Evolutionary conservation across 2,797 vertebrate genomes (phyloP).

Genomic region (Falco naumanni): DNA sequence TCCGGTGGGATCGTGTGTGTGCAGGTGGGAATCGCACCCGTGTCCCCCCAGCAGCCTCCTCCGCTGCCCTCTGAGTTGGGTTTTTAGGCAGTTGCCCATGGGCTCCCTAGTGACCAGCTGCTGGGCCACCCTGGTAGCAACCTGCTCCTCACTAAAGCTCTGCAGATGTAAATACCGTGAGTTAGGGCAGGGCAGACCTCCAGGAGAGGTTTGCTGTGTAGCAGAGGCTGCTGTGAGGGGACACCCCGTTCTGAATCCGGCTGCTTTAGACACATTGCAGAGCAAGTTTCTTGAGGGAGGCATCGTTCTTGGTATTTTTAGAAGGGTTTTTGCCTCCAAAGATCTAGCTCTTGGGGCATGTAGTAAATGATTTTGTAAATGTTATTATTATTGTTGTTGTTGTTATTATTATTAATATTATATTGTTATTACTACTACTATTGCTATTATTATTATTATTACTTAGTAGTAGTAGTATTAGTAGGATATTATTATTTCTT

Average conservation of each 20-base stretch:
- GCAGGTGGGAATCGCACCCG: background rate
- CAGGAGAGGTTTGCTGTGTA: background rate
- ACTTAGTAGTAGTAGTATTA: too few species aligned
- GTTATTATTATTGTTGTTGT: too few species aligned
- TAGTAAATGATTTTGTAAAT: background rate
- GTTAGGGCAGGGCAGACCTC: background rate
- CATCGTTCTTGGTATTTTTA: background rate
- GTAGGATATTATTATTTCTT: background rate
- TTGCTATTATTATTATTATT: too few species aligned
- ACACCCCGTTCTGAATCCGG: background rate
- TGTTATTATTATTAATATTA: too few species aligned
- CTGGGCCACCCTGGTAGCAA: background rate
- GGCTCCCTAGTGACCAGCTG: background rate
- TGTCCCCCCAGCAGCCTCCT: background rate
- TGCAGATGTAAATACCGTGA: background rate
- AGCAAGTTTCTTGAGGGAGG: background rate
- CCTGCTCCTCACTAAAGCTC: background rate
- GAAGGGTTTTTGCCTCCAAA: background rate
- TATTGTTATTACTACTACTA: too few species aligned
- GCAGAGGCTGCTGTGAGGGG: background rate
- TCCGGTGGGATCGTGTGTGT: accelerated
- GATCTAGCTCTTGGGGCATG: background rate
- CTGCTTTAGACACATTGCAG: background rate
- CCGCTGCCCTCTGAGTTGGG: background rate
- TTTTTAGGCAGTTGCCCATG: background rate